Base-by-base conservation (phyloP, 1,140 invertebrate genomes). In the Nasonia longicornis region DNA sequence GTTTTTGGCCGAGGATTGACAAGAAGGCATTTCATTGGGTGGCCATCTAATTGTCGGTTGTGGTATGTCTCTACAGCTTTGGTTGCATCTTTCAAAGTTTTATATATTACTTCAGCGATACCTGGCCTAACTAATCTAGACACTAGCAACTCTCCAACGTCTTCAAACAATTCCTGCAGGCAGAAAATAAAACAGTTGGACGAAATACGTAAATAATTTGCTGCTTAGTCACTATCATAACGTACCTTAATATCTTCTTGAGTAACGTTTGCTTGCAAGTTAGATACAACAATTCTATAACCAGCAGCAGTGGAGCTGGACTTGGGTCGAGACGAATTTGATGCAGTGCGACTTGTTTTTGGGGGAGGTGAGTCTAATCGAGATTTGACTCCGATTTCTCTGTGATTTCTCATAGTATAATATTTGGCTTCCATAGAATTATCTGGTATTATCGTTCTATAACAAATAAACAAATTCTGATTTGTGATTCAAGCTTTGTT, bases 11-110 rank as follows among this genome's bases (percentile, higher is more conserved):
- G 89, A 70, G 94, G 93, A 91, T 95, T 95, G n/a, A 95, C 94
- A 58, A 96, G 89, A 31, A 95, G 91, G 89, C 95, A 95, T 86
- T 95, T 95, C 95, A 96, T 96, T 4, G 95, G 95, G 87, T 95
- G 94, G 1, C 96, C 95, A 91, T 97, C 96, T 29, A 97, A 91
- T 87, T 97, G 96, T 73, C 97, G 91, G 88, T 97, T 97, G 87
- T 98, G 96, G 90, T 98, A 98, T 58, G 96, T 94, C 85, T 97
- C 96, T 10, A 97, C 96, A 38, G 97, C 97, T 88, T 94, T 95
- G 80, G 95, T 93, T 66, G 97, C 97, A 91, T 98, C 96, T 83
- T 96, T 94, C 76, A 95, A 89, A 58, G 93, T 94, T 85, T 95
- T 94, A 87, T 97, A 98, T 83, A 97, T 95, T 14, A 98, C 96